Evolutionary conservation across 2,888 invertebrate species (phyloP).

Genomic region (Brachyopa scutellaris): DNA sequence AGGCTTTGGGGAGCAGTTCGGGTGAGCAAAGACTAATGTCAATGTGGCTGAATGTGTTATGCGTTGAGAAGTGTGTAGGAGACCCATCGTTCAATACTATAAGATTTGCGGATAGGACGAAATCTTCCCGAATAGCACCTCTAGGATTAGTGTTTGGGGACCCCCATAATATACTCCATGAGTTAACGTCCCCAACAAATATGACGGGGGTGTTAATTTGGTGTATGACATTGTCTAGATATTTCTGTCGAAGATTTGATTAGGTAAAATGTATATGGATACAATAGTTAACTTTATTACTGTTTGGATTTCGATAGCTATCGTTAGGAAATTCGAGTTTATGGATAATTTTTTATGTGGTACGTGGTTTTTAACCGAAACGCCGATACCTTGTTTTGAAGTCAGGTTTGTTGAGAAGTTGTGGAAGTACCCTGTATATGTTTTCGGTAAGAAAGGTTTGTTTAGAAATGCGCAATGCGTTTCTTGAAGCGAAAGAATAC

Average conservation of each 20-base stretch:
- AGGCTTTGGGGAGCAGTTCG: neutral
- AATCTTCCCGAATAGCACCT: neutral
- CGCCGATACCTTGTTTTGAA: constrained; percentile 30
- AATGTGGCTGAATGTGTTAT: constrained; percentile 23
- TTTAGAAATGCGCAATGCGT: constrained; percentile 11
- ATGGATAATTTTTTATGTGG: constrained; percentile 3
- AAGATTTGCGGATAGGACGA: neutral
- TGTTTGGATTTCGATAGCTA: constrained; percentile 12
- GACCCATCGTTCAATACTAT: constrained; percentile 4
- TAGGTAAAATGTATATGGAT: constrained; percentile 20
- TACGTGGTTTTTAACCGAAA: constrained; percentile 24
- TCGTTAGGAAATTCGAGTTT: neutral
- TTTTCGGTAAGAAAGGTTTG: constrained; percentile 13
- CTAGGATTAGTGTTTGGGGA: constrained; percentile 11
- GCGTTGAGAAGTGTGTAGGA: constrained; percentile 33
- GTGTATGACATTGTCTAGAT: neutral
- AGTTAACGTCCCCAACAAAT: neutral
- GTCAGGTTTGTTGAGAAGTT: constrained; percentile 10
- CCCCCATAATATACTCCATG: constrained; percentile 16
- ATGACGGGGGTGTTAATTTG: constrained; percentile 3
- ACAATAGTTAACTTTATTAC: constrained; percentile 4
- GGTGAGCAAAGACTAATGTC: constrained; percentile 33
- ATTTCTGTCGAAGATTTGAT: constrained; percentile 1
- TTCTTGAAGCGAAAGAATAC: constrained; percentile 38
- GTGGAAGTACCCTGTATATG: constrained; percentile 17